Evolutionary conservation across 2,888 invertebrate species (phyloP), one percentile per base, ranked within the genome.

Genomic region (Pandemis corylana): DNA sequence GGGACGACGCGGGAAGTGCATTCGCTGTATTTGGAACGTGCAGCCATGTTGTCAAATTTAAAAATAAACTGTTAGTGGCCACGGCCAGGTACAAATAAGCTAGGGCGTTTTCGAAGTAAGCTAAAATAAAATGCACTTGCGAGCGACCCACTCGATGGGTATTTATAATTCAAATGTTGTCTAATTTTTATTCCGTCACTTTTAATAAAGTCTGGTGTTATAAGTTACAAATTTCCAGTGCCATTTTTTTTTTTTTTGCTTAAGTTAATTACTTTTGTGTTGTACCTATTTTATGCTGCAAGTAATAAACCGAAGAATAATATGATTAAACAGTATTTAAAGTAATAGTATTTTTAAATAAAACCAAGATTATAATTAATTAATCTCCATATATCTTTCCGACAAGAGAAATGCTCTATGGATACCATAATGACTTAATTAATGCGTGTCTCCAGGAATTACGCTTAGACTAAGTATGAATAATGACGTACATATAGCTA

Each of bases 1-100:
- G 78, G 76, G 75, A 75, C 74, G 80, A 80, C 76, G 78, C 81
- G 72, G 78, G 79, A 72, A 80, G 80, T 81, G 85, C 86, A 84
- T 76, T 71, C 53, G 53, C 71, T 72, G 65, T n/a, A 68, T 73
- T 69, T 59, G 69, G 65, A 73, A 69, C 65, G 69, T 53, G 61
- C 51, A 49, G 15, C 71, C 49, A 49, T 66, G 49, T 59, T 66
- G 71, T 41, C 66, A 72, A 72, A 41, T 71, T 66, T 66, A 72
- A 72, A 72, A 59, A 72, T 72, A 72, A 49, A 72, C 41, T 53
- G 67, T 53, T 42, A 66, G 10, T 61, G 41, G 66, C 71, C 66
- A 72, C 49, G 41, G 66, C 71, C 66, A 72, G 71, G 71, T 72
- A 66, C 15, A 64, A 71, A 28, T 66, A 59, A 20, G 44, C 36